Evolutionary conservation across 2,797 vertebrate genomes (phyloP).

Genomic region (Acanthurus tractus): DNA sequence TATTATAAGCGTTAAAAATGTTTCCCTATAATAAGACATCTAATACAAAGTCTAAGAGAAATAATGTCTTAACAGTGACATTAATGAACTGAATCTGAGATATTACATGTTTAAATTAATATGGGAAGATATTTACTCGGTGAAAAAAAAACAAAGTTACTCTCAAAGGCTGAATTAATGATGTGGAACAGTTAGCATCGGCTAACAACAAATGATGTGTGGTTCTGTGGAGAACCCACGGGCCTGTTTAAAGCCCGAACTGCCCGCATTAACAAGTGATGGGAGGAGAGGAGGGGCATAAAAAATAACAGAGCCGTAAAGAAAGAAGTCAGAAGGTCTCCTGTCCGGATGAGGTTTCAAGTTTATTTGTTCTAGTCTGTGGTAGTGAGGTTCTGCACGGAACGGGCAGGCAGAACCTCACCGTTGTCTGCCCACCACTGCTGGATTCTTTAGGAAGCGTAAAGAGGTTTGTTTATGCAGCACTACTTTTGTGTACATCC

Average conservation of each 20-base stretch:
- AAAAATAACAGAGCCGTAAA: neutral
- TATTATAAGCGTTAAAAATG: neutral
- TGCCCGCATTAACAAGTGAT: neutral
- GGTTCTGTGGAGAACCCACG: neutral
- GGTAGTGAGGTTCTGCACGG: conserved; percentile 21
- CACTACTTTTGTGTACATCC: conserved; percentile 84
- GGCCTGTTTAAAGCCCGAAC: neutral
- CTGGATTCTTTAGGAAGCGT: conserved; percentile 68
- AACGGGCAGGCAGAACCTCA: conserved; percentile 28
- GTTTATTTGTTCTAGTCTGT: neutral
- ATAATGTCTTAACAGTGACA: neutral
- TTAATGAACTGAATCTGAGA: neutral
- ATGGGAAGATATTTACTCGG: neutral
- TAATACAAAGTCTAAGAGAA: neutral
- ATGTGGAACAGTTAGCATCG: neutral
- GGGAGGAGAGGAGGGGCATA: neutral
- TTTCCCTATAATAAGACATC: neutral
- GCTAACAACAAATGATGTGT: too few species aligned
- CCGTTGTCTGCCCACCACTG: conserved; percentile 22
- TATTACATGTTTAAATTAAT: neutral
- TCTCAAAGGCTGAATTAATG: neutral
- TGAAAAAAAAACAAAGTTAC: neutral
- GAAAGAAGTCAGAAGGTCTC: neutral
- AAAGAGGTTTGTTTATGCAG: conserved; percentile 84
- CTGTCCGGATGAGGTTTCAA: neutral